These are phyloP conservation scores for Heliconius eleuchia DNA, from an alignment of 1,140 invertebrate species.

Conservation along the genomic window DNA sequence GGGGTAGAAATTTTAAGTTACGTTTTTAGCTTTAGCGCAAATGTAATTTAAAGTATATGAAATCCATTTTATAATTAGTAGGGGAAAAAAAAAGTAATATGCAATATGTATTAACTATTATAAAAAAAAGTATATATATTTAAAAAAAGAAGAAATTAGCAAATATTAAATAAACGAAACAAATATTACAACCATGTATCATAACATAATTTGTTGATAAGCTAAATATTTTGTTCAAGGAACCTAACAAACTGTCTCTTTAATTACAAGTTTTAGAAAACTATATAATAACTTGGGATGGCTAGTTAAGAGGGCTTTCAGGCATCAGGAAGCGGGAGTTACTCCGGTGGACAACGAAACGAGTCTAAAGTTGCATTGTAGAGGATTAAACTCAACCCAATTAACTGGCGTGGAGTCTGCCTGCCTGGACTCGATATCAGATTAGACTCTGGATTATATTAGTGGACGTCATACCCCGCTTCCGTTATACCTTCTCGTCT, in stretches of 20 bases:
- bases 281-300: slow-evolving; percentile 30
- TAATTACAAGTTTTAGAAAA: slow-evolving; percentile 30
- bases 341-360: slow-evolving; percentile 62
- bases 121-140: no score
- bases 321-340: slow-evolving; percentile 45
- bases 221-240: neutral
- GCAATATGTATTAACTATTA: no score
- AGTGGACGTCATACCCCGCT: slow-evolving; percentile 61
- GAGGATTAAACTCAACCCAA: slow-evolving; percentile 77
- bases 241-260: slow-evolving; percentile 16
- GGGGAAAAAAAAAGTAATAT: no score
- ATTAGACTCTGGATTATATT: slow-evolving; percentile 77
- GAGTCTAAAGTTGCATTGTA: slow-evolving; percentile 73
- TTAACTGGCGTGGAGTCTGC: slow-evolving; percentile 67
- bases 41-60: no score
- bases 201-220: neutral
- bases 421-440: slow-evolving; percentile 72
- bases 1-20: no score
- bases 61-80: no score
- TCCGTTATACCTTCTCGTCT: slow-evolving; percentile 41
- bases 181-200: neutral
- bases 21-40: no score
- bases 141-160: no score
- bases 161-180: no score
- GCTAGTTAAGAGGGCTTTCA: slow-evolving; percentile 47